Conservation (phyloP, 2,113 vertebrate genomes). For the Tyto alba region DNA sequence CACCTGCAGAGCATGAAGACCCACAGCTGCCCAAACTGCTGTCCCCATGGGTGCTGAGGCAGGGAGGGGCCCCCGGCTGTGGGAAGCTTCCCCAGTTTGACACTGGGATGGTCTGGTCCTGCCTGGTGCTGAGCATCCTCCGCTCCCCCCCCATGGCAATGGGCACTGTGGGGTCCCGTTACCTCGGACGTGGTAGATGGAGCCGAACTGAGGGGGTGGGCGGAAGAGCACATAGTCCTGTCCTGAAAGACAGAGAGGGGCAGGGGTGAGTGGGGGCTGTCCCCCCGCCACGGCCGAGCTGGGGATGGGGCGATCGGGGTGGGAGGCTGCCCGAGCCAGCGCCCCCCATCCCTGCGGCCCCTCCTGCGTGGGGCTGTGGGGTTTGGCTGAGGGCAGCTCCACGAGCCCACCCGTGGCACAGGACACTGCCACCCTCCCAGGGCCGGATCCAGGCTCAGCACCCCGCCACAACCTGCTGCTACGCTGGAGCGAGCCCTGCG, state of each 20-base stretch:
- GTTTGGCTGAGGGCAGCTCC: not conserved
- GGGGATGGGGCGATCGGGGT: rapidly evolving
- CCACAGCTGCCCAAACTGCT: not conserved
- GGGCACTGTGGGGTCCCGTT: not conserved
- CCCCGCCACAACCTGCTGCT: rapidly evolving
- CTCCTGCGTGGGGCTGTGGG: rapidly evolving
- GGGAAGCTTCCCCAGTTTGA: not conserved
- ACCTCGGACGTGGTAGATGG: conserved; percentile 83
- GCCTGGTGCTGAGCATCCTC: not conserved
- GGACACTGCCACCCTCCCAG: not conserved
- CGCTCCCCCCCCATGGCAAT: rapidly evolving
- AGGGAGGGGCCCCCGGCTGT: rapidly evolving
- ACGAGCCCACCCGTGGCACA: not conserved
- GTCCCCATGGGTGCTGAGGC: not conserved
- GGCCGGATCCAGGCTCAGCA: not conserved
- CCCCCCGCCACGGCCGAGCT: rapidly evolving
- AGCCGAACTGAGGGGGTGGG: conserved; percentile 70
- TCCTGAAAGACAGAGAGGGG: conserved; percentile 46
- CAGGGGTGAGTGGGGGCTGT: not conserved
- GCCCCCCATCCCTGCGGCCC: not conserved
- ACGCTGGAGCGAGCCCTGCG: not conserved
- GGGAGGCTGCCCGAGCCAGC: not conserved
- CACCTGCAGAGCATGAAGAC: not conserved
- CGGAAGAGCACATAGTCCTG: conserved; percentile 48
- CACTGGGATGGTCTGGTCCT: not conserved